These are phyloP conservation scores for Phrynocephalus guinanensis DNA, from an alignment of 2,797 vertebrate species.

Conservation along the genomic window DNA sequence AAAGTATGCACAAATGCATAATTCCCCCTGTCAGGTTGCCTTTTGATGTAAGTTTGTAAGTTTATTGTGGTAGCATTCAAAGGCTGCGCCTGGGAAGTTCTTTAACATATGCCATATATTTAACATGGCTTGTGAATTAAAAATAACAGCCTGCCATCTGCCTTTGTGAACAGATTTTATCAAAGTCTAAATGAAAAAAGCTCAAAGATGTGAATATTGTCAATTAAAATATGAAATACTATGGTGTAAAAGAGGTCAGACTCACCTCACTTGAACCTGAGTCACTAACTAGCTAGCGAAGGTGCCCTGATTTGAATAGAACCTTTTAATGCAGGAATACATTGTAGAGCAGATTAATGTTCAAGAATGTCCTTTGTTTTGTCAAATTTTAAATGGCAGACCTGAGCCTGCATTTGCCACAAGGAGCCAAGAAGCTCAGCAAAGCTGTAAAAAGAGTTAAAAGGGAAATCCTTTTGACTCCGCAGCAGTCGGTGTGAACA, in stretches of 20 bases:
- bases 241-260: constrained; percentile 73
- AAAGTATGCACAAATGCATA: constrained; percentile 70
- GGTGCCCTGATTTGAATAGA: constrained; percentile 40
- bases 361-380: constrained; percentile 40
- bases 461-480: constrained; percentile 34
- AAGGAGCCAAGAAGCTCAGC: constrained; percentile 17
- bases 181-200: constrained; percentile 82
- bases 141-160: constrained; percentile 87
- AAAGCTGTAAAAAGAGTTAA: constrained; percentile 36
- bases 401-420: constrained; percentile 41
- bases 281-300: constrained; percentile 42
- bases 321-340: constrained; percentile 50
- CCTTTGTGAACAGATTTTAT: constrained; percentile 82
- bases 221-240: constrained; percentile 83
- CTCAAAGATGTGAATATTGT: constrained; percentile 82
- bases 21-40: constrained; percentile 74
- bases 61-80: constrained; percentile 83
- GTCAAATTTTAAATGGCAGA: constrained; percentile 53
- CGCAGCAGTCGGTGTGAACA: background rate
- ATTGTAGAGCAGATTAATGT: constrained; percentile 28
- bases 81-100: constrained; percentile 81
- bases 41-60: constrained; percentile 79
- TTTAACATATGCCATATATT: constrained; percentile 86
- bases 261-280: constrained; percentile 71
- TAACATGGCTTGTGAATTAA: constrained; percentile 86